Conservation (phyloP, 2,888 invertebrate species). For the Torymus aiolomorphi region DNA sequence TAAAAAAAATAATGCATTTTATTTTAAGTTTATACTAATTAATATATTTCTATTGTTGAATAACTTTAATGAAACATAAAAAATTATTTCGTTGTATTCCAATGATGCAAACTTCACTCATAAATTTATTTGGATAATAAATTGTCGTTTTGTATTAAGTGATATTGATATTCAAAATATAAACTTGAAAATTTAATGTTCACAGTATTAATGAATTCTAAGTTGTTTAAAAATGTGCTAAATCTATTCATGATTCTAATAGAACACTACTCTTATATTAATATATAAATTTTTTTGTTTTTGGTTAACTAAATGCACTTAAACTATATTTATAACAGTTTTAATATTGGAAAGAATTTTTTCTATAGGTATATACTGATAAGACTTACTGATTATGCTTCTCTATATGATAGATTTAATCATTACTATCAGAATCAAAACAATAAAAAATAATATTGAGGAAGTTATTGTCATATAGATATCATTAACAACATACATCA, state of each 20-base stretch:
- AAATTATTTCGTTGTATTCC: too few species aligned
- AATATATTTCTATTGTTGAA: too few species aligned
- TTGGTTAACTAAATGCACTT: too few species aligned
- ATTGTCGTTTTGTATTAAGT: not conserved
- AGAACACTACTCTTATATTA: not conserved
- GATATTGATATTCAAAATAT: too few species aligned
- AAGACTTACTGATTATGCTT: slow-evolving; percentile 11
- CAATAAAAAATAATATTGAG: slow-evolving; percentile 30
- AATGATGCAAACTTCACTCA: too few species aligned
- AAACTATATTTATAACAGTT: slow-evolving; percentile 13
- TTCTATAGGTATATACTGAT: slow-evolving; percentile 3
- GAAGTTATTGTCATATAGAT: slow-evolving; percentile 13
- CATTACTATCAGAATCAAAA: slow-evolving; percentile 18
- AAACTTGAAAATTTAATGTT: too few species aligned
- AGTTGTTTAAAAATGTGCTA: slow-evolving; percentile 28
- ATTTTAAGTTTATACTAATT: too few species aligned
- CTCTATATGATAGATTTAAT: not conserved
- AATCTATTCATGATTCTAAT: slow-evolving; percentile 19
- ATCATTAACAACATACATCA: too few species aligned
- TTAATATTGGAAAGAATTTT: slow-evolving; percentile 1
- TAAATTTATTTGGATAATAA: slow-evolving; percentile 1
- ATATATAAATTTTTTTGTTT: too few species aligned
- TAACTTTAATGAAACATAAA: too few species aligned
- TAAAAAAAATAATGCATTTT: too few species aligned
- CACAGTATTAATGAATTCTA: not conserved